Conservation (phyloP, 2,888 invertebrate genomes). For the Tenthredo distinguenda region DNA sequence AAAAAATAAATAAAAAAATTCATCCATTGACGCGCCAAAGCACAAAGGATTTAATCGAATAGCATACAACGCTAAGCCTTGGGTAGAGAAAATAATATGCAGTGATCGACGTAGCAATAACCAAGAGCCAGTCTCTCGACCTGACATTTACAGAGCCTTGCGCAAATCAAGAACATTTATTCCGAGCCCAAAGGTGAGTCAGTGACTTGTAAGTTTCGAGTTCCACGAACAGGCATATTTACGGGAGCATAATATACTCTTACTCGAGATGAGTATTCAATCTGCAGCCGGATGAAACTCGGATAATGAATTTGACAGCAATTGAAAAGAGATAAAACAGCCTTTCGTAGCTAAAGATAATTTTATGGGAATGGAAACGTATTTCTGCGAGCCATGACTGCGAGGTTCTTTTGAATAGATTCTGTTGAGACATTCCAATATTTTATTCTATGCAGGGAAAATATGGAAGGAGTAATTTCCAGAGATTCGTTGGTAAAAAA, state of each 20-base stretch:
- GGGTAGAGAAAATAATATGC: conserved; percentile 22
- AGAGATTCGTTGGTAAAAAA: background rate
- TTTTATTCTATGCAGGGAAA: background rate
- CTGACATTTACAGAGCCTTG: conserved; percentile 66
- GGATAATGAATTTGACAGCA: background rate
- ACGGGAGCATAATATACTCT: background rate
- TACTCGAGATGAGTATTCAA: background rate
- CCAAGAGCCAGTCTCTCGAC: conserved; percentile 68
- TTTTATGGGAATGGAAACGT: background rate
- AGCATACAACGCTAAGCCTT: background rate
- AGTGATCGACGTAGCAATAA: conserved; percentile 29
- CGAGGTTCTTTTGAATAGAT: background rate
- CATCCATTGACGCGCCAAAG: background rate
- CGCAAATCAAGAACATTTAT: conserved; percentile 63
- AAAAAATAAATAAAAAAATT: background rate
- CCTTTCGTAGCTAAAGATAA: background rate
- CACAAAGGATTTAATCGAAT: conserved; percentile 28
- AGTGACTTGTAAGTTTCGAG: conserved; percentile 37
- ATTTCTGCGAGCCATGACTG: background rate
- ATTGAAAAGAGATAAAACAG: background rate
- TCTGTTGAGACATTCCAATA: background rate
- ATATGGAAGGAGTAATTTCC: background rate
- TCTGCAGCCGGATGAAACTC: background rate
- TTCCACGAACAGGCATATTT: background rate
- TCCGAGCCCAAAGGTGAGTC: conserved; percentile 56